A percentile compares a stretch with the other conserved stretches of the same genome.
phyloP scores from a whole-genome alignment of 2,113 vertebrate genomes.

The Desmodus rotundus region DNA sequence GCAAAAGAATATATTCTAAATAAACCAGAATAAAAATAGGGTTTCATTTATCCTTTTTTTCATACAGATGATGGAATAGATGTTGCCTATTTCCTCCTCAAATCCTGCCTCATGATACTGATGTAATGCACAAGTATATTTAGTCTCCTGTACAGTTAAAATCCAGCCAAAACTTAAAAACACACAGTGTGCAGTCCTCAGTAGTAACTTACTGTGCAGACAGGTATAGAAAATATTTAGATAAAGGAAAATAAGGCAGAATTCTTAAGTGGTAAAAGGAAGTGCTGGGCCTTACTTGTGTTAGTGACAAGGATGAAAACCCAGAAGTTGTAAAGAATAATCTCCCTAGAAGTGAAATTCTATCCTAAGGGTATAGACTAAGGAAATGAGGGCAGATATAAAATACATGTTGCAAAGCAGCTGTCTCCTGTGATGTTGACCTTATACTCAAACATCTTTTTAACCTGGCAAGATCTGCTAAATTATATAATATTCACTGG shows the following conservation, averaged over 20 bases:
- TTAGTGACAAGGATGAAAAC: neutral
- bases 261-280: neutral
- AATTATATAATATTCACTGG: conserved; percentile 32
- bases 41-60: neutral
- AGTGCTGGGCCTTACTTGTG: neutral
- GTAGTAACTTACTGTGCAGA: neutral
- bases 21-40: neutral
- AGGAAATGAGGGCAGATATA: neutral
- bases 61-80: neutral
- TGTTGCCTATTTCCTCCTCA: neutral
- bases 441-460: neutral
- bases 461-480: neutral
- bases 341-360: neutral
- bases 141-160: neutral
- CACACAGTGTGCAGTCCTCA: neutral
- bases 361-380: neutral
- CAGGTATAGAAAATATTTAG: neutral
- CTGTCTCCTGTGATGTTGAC: neutral
- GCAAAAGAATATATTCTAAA: neutral
- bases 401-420: neutral
- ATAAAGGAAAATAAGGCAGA: neutral
- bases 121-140: neutral
- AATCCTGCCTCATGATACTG: neutral
- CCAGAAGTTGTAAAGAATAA: neutral
- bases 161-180: neutral